Evolutionary conservation across 2,888 invertebrate species (phyloP).

Genomic region (Zelleria hepariella): DNA sequence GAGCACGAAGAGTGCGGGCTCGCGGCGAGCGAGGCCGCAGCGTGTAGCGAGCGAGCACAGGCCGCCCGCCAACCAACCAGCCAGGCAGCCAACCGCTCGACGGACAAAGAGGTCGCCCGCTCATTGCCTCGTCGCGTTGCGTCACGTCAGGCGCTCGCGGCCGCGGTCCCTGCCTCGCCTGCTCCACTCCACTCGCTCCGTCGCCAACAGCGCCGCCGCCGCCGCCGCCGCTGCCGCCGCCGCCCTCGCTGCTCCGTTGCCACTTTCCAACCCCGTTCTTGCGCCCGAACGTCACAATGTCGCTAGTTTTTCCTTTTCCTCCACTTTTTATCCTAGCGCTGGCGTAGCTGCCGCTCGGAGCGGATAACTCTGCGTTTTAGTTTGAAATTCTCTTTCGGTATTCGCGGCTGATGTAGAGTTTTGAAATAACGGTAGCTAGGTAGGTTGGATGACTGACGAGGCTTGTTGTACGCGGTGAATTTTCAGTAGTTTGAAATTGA

Average conservation of each 20-base stretch:
- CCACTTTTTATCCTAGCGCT: not conserved
- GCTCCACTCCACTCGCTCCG: not conserved
- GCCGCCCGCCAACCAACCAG: no score
- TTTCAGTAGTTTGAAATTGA: no score
- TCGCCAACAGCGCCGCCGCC: constrained; percentile 15
- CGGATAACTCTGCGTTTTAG: not conserved
- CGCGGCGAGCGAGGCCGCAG: constrained; percentile 27
- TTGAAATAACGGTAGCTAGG: no score
- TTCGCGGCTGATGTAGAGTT: not conserved
- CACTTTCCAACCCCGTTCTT: not conserved
- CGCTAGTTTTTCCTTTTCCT: not conserved
- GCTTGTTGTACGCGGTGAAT: no score
- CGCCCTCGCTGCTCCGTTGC: not conserved
- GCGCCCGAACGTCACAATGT: not conserved
- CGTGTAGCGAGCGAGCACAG: constrained; percentile 34
- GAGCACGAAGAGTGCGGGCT: constrained; percentile 44
- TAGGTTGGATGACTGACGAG: no score
- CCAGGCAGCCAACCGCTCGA: no score
- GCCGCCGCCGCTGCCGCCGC: constrained; percentile 16
- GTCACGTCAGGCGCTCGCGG: constrained; percentile 23
- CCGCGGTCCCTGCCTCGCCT: constrained; percentile 18
- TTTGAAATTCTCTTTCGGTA: not conserved
- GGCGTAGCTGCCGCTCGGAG: not conserved
- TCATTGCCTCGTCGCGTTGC: constrained; percentile 54
- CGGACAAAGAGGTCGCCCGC: constrained; percentile 64